phyloP scores from a whole-genome alignment of 2,888 invertebrate genomes.

The Myopa testacea region DNA sequence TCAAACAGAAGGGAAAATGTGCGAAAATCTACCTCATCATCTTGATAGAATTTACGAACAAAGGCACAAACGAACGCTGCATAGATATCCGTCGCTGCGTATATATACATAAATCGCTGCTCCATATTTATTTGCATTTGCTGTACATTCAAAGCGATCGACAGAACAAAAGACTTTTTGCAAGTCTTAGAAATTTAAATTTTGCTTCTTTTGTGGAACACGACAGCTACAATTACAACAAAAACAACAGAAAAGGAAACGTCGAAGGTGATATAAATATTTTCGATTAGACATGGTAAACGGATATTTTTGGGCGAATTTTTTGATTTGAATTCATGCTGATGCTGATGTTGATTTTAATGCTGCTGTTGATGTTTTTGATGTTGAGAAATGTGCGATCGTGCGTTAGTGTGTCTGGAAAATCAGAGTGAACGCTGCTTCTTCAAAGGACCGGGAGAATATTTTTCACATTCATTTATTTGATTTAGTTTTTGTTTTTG shows the following conservation, averaged over 20 bases:
- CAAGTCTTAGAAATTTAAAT: conserved; percentile 40
- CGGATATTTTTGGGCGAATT: conserved; percentile 16
- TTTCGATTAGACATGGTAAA: conserved; percentile 43
- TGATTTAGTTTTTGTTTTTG: background rate
- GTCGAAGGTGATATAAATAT: conserved; percentile 43
- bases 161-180: conserved; percentile 24
- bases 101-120: conserved; percentile 10
- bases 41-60: conserved; percentile 35
- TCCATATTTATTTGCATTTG: conserved; percentile 41
- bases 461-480: too few relatives aligned
- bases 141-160: background rate
- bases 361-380: background rate
- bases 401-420: conserved; percentile 7
- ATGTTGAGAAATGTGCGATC: conserved; percentile 13
- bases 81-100: background rate
- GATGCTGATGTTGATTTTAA: conserved; percentile 3
- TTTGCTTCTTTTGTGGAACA: conserved; percentile 35
- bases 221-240: background rate
- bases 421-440: conserved; percentile 10
- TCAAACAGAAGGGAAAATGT: conserved; percentile 49
- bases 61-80: background rate
- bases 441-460: background rate
- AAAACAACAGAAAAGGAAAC: background rate
- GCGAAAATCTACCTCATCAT: conserved; percentile 50
- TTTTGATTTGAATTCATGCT: conserved; percentile 27